phyloP scores from a whole-genome alignment of 2,888 invertebrate species.

The Eubasilissa splendida region DNA sequence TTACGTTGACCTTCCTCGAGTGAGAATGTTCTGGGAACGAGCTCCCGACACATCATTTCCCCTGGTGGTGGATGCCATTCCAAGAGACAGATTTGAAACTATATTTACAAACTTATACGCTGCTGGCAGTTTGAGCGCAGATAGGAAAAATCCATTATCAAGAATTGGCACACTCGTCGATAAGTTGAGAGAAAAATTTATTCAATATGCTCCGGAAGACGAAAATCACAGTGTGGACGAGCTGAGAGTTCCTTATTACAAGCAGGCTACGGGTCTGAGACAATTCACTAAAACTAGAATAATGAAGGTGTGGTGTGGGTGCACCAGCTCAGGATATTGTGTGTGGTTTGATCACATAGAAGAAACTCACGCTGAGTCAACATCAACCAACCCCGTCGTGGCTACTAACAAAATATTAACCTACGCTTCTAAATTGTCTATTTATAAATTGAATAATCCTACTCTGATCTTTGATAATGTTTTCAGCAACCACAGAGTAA shows the following conservation, averaged over 20 bases:
- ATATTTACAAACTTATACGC: conserved; percentile 49
- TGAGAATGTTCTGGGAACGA: conserved; percentile 58
- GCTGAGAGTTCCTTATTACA: conserved; percentile 45
- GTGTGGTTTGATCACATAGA: conserved; percentile 57
- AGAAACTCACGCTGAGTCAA: conserved; percentile 37
- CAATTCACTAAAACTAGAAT: conserved; percentile 51
- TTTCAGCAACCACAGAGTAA: conserved; percentile 37
- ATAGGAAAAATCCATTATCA: conserved; percentile 45
- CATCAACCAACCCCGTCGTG: conserved; percentile 19
- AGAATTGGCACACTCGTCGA: conserved; percentile 42
- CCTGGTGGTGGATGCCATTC: conserved; percentile 58
- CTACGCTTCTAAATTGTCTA: conserved; percentile 40
- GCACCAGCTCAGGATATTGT: conserved; percentile 57
- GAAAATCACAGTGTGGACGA: conserved; percentile 46
- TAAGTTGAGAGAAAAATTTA: conserved; percentile 43
- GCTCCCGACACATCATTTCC: conserved; percentile 56
- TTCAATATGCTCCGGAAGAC: conserved; percentile 38
- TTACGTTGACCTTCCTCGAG: conserved; percentile 56
- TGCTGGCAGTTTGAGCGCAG: conserved; percentile 15
- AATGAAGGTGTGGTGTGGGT: conserved; percentile 57
- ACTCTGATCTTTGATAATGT: conserved; percentile 47
- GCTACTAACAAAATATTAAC: conserved; percentile 42
- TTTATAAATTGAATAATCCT: conserved; percentile 20
- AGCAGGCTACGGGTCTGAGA: conserved; percentile 43
- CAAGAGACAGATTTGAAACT: conserved; percentile 55